Percentiles rank a stretch among this genome's conserved stretches.
Evolutionary conservation across 2,113 vertebrate species (phyloP).

Genomic region (Camelus bactrianus): DNA sequence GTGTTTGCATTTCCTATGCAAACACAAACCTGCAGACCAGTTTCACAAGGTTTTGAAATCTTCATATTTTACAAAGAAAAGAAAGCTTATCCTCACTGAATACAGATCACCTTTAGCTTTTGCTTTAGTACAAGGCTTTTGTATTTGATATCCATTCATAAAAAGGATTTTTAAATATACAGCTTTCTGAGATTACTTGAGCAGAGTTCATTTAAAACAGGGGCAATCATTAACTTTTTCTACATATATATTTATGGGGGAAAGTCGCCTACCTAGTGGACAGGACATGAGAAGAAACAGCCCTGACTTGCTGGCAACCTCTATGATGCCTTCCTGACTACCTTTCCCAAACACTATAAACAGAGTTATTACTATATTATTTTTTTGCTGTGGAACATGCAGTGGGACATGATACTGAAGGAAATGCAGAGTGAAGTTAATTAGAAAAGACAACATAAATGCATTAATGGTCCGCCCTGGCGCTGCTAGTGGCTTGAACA

Average conservation of each 20-base stretch:
- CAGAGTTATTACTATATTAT: neutral
- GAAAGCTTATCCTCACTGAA: neutral
- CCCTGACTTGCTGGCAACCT: neutral
- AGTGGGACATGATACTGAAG: slow-evolving; percentile 70
- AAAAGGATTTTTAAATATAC: neutral
- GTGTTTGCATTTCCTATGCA: neutral
- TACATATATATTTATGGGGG: neutral
- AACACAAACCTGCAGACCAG: neutral
- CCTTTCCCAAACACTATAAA: slow-evolving; percentile 16
- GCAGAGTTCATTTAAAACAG: neutral
- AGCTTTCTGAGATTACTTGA: neutral
- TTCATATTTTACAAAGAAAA: neutral
- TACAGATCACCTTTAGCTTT: neutral
- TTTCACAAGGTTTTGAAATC: neutral
- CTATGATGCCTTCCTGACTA: neutral
- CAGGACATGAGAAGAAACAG: neutral
- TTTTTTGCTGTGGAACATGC: slow-evolving; percentile 71
- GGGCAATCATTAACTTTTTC: too few species aligned
- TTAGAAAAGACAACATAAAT: slow-evolving; percentile 80
- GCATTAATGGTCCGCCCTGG: slow-evolving; percentile 77
- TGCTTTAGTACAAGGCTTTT: neutral
- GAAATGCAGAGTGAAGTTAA: slow-evolving; percentile 81
- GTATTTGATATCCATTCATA: neutral
- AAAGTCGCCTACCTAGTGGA: neutral
- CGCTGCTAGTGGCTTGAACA: slow-evolving; percentile 72